phyloP scores from a whole-genome alignment of 2,113 vertebrate genomes.

The Colinus virginianus region DNA sequence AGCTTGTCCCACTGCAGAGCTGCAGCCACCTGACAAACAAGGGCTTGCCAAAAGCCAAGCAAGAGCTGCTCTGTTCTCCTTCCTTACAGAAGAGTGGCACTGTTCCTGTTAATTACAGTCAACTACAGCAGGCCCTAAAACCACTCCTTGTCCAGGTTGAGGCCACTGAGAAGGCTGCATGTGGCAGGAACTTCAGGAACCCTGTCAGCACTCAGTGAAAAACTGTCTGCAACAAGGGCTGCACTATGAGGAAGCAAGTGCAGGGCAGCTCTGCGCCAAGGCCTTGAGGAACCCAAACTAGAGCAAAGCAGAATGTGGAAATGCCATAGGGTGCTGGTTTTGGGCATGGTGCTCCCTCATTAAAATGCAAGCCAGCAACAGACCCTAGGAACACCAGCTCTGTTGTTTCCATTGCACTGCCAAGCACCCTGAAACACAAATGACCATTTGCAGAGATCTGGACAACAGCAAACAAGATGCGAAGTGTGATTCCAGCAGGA shows the following conservation, averaged over 20 bases:
- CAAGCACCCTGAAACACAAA: background rate
- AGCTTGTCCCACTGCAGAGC: background rate
- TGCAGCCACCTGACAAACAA: background rate
- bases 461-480: fast-evolving
- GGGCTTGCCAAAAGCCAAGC: background rate
- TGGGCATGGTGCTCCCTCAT: background rate
- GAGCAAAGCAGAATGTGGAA: background rate
- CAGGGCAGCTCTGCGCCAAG: background rate
- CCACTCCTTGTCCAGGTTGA: background rate
- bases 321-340: background rate
- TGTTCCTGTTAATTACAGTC: background rate
- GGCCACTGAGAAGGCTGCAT: background rate
- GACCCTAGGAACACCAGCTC: background rate
- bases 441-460: background rate
- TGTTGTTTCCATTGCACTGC: background rate
- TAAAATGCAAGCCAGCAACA: background rate
- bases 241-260: background rate
- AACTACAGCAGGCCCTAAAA: background rate
- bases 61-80: background rate
- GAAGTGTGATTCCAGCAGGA: background rate
- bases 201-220: background rate
- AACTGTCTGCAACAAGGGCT: background rate
- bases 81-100: background rate
- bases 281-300: background rate
- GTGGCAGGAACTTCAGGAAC: constrained; percentile 7